These are phyloP conservation scores for Adelges cooleyi DNA, from an alignment of 1,140 invertebrate species.

Conservation along the genomic window DNA sequence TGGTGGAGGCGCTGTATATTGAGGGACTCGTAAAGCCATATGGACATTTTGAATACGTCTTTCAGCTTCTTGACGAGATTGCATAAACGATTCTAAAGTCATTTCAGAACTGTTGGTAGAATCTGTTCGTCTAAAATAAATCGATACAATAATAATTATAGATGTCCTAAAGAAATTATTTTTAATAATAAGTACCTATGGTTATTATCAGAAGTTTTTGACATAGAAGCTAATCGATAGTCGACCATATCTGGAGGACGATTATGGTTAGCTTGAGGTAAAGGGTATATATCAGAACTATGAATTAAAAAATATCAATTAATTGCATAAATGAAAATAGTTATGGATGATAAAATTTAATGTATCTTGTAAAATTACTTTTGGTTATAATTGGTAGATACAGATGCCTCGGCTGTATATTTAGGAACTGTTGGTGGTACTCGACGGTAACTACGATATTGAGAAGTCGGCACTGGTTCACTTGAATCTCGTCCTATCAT, in stretches of 20 bases:
- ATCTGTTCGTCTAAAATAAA: not conserved
- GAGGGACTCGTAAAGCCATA: conserved; percentile 27
- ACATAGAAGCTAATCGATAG: conserved; percentile 35
- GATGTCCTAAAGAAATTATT: no score
- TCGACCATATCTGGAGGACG: conserved; percentile 36
- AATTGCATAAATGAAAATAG: not conserved
- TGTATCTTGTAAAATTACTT: not conserved
- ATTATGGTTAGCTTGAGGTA: conserved; percentile 25
- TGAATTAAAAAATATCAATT: not conserved
- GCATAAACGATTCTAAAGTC: conserved; percentile 62
- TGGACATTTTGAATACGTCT: conserved; percentile 35
- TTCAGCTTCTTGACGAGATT: conserved; percentile 57
- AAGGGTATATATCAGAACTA: conserved; percentile 4
- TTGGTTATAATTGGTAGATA: conserved; percentile 12
- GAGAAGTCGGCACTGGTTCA: conserved; percentile 61
- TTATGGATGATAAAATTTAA: not conserved
- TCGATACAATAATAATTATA: no score
- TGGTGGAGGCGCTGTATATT: conserved; percentile 29
- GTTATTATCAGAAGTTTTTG: conserved; percentile 26
- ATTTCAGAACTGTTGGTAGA: conserved; percentile 36
- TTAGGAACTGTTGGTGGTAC: conserved; percentile 39
- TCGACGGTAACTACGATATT: conserved; percentile 60
- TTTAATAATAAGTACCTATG: not conserved
- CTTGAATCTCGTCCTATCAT: conserved; percentile 43
- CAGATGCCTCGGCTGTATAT: conserved; percentile 2